A percentile compares a stretch with the other conserved stretches of the same genome.
Conservation (phyloP, 1,140 invertebrate species). For the Battus philenor region DNA sequence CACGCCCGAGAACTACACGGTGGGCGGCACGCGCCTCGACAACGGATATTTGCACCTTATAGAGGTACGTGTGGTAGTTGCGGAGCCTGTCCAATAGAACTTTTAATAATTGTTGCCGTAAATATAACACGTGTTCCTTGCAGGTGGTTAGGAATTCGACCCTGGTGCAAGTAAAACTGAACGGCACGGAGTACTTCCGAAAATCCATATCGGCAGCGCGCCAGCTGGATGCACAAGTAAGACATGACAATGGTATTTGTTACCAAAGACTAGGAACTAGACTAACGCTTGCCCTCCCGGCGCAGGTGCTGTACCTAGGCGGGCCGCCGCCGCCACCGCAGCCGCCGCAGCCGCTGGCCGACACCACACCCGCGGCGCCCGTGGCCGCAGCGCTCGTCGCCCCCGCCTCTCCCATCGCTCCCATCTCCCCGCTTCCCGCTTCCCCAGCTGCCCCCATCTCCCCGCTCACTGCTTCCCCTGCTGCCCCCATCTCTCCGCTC, state of each 20-base stretch:
- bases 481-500: conserved; percentile 6
- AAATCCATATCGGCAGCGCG: conserved; percentile 88
- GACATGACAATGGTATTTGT: too few species aligned
- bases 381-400: conserved; percentile 12
- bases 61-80: conserved; percentile 72
- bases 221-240: conserved; percentile 84
- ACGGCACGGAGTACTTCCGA: conserved; percentile 91
- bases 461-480: conserved; percentile 13
- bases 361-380: conserved; percentile 72
- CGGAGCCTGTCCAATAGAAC: too few species aligned
- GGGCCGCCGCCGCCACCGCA: conserved; percentile 79
- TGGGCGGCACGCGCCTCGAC: conserved; percentile 87
- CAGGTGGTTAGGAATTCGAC: conserved; percentile 86
- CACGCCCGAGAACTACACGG: conserved; percentile 87
- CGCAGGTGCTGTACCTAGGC: conserved; percentile 84
- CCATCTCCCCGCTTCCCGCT: conserved; percentile 59
- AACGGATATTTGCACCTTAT: conserved; percentile 93
- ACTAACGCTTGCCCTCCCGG: too few species aligned
- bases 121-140: too few species aligned
- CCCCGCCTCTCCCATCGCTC: neutral
- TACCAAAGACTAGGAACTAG: too few species aligned
- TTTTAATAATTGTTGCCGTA: neutral
- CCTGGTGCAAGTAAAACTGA: conserved; percentile 88
- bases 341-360: conserved; percentile 19
- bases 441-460: conserved; percentile 32